Evolutionary conservation across 2,797 vertebrate species (phyloP).

Genomic region (Protosalanx chinensis): DNA sequence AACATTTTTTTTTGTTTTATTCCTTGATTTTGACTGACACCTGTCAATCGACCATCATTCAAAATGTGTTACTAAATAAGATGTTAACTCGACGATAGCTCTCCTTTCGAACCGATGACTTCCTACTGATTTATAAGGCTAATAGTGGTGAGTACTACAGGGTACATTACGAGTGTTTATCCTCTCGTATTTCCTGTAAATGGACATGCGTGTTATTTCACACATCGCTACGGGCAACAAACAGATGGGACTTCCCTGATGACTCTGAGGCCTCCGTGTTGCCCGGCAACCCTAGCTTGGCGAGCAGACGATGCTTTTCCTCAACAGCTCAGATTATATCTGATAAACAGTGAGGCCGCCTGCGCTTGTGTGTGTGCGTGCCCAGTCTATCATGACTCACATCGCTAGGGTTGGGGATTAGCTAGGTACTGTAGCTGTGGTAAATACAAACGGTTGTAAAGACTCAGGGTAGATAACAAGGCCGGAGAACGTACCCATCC

Average conservation of each 20-base stretch:
- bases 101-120: neutral
- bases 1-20: neutral
- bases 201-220: conserved; percentile 28
- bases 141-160: neutral
- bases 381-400: conserved; percentile 37
- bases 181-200: conserved; percentile 16
- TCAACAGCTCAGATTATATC: conserved; percentile 43
- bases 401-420: conserved; percentile 20
- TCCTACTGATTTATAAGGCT: neutral
- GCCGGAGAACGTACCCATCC: conserved; percentile 58
- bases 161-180: neutral
- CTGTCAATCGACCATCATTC: too few species aligned
- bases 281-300: conserved; percentile 59
- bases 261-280: conserved; percentile 50
- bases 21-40: neutral
- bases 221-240: conserved; percentile 44
- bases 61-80: neutral
- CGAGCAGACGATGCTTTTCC: conserved; percentile 36
- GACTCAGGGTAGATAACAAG: conserved; percentile 11
- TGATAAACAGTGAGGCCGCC: conserved; percentile 33
- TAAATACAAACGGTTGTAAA: conserved; percentile 49
- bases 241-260: conserved; percentile 51
- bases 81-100: neutral
- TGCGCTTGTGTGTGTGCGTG: conserved; percentile 10
- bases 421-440: conserved; percentile 26